Evolutionary conservation across 2,888 invertebrate genomes (phyloP).

Genomic region (Lordiphosa fenestrarum): DNA sequence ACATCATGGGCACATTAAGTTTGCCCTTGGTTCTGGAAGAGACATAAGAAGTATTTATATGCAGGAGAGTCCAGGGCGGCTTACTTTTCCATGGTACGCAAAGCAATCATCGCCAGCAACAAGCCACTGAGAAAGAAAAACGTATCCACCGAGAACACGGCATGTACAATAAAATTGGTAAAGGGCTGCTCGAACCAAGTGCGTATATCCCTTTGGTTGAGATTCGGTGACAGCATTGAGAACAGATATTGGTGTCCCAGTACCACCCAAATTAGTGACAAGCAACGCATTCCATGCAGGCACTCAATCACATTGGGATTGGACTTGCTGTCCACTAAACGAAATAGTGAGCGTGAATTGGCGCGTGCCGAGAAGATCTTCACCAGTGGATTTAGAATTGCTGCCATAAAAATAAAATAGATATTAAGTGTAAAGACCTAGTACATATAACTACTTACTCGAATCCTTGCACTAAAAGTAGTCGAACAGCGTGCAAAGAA

Average conservation of each 20-base stretch:
- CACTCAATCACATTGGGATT: constrained; percentile 66
- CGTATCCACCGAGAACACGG: constrained; percentile 82
- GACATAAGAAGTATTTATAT: not conserved
- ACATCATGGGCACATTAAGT: constrained; percentile 61
- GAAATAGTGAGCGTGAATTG: constrained; percentile 48
- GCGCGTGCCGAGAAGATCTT: constrained; percentile 54
- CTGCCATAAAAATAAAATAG: not conserved
- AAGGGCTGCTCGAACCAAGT: constrained; percentile 17
- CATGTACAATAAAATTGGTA: constrained; percentile 60
- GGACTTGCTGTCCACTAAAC: constrained; percentile 18
- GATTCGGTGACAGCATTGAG: not conserved
- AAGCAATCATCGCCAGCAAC: constrained; percentile 76
- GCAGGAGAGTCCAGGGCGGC: constrained; percentile 60
- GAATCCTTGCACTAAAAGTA: constrained; percentile 31
- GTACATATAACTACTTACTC: constrained; percentile 23
- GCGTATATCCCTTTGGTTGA: not conserved
- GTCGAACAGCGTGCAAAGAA: constrained; percentile 43
- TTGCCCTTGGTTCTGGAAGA: constrained; percentile 43
- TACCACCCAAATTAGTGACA: constrained; percentile 78
- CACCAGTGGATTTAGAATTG: constrained; percentile 31
- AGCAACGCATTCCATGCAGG: constrained; percentile 75
- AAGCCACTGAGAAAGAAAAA: constrained; percentile 83
- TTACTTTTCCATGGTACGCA: constrained; percentile 49
- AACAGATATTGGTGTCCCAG: constrained; percentile 60
- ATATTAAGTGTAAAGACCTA: too few species aligned